Evolutionary conservation across 2,888 invertebrate genomes (phyloP).

Genomic region (Callyntrura sp.): DNA sequence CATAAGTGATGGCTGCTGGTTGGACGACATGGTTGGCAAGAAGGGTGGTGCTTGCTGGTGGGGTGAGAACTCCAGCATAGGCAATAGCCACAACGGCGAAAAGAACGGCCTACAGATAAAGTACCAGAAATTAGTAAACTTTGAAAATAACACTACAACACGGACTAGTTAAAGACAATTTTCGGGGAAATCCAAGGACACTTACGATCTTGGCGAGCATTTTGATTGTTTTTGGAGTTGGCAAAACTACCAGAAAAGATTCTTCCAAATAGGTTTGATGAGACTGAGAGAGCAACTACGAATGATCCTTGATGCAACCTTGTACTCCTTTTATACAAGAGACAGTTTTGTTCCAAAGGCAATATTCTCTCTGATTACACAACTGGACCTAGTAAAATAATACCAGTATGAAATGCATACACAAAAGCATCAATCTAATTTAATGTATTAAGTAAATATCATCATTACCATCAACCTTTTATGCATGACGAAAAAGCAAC

Average conservation of each 20-base stretch:
- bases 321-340: conserved; percentile 66
- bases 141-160: background rate
- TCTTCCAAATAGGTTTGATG: conserved; percentile 62
- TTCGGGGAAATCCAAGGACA: conserved; percentile 49
- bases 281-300: conserved; percentile 74
- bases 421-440: conserved; percentile 30
- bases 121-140: conserved; percentile 3
- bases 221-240: conserved; percentile 65
- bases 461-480: background rate
- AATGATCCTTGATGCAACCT: conserved; percentile 74
- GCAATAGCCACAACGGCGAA: conserved; percentile 81
- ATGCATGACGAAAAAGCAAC: conserved; percentile 38
- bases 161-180: background rate
- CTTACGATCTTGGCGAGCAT: conserved; percentile 82
- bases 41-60: conserved; percentile 72
- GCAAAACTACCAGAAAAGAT: conserved; percentile 54
- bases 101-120: conserved; percentile 74
- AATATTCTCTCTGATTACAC: conserved; percentile 4
- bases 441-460: too few relatives aligned
- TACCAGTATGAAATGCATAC: background rate
- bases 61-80: conserved; percentile 74
- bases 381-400: conserved; percentile 35
- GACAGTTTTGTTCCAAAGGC: conserved; percentile 16
- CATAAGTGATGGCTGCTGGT: conserved; percentile 63
- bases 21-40: conserved; percentile 64